A percentile compares a stretch with the other conserved stretches of the same genome.
These are phyloP conservation scores for Drosophila acutilabella DNA, from an alignment of 2,888 invertebrate species.

Conservation along the genomic window DNA sequence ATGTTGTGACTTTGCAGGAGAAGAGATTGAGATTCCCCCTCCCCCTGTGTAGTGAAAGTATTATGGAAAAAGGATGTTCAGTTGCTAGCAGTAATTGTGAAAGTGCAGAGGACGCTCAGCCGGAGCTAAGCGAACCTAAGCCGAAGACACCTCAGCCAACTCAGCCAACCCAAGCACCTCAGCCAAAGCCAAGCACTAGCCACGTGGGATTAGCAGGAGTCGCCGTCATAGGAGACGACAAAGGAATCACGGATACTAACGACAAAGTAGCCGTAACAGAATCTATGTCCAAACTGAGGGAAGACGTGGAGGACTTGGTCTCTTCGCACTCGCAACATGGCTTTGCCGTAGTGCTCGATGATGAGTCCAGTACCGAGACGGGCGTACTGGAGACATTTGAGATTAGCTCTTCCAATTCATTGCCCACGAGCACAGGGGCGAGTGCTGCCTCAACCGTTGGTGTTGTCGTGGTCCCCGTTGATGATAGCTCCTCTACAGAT, in stretches of 20 bases:
- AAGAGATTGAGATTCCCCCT: conserved; percentile 25
- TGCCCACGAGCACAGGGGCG: conserved; percentile 67
- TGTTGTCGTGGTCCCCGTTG: conserved; percentile 72
- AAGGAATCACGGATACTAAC: conserved; percentile 11
- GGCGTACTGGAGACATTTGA: conserved; percentile 78
- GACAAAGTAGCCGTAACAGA: conserved; percentile 29
- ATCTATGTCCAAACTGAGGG: conserved; percentile 80
- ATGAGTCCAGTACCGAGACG: conserved; percentile 78
- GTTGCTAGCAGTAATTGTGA: conserved; percentile 71
- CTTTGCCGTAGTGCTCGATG: conserved; percentile 79
- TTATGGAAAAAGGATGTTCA: conserved; percentile 84
- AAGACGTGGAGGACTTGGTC: conserved; percentile 75
- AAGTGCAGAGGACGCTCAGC: conserved; percentile 56
- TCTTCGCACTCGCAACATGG: conserved; percentile 79
- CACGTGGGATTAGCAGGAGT: conserved; percentile 30
- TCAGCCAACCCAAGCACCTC: conserved; percentile 28
- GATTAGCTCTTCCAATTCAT: conserved; percentile 81
- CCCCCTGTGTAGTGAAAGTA: conserved; percentile 61
- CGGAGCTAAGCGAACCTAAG: conserved; percentile 36
- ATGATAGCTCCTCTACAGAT: conserved; percentile 80
- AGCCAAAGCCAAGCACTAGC: conserved; percentile 57
- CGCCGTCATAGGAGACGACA: not conserved
- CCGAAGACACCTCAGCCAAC: conserved; percentile 24
- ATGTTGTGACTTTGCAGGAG: conserved; percentile 38
- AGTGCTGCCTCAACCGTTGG: conserved; percentile 47